These are phyloP conservation scores for Chrysomallon squamiferum DNA, from an alignment of 1,140 invertebrate species.

Conservation along the genomic window DNA sequence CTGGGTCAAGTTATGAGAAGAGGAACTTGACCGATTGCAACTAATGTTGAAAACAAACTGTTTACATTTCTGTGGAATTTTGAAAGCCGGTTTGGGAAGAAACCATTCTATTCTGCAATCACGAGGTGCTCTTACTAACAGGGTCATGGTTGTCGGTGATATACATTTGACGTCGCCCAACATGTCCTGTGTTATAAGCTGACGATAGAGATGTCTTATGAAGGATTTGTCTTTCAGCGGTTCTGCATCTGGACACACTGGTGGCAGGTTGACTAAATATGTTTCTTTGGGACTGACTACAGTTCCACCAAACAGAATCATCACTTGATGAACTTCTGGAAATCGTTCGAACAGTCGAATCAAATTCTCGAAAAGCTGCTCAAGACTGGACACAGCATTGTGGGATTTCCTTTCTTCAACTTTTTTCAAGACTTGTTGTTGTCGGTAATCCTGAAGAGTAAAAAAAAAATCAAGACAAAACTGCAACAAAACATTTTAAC, in stretches of 20 bases:
- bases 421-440: too few relatives aligned
- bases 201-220: constrained; percentile 38
- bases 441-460: too few relatives aligned
- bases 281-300: constrained; percentile 51
- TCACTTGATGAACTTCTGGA: constrained; percentile 43
- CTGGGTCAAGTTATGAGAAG: constrained; percentile 29
- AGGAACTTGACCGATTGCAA: constrained; percentile 18
- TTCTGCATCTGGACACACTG: constrained; percentile 43
- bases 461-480: too few relatives aligned
- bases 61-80: constrained; percentile 27
- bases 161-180: constrained; percentile 27
- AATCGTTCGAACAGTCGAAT: constrained; percentile 21
- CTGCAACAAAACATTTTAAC: too few relatives aligned
- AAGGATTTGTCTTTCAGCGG: constrained; percentile 32
- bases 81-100: constrained; percentile 41
- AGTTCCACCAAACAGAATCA: constrained; percentile 45
- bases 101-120: constrained; percentile 35
- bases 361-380: too few relatives aligned
- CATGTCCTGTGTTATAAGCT: constrained; percentile 43
- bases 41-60: constrained; percentile 30
- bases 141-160: constrained; percentile 30
- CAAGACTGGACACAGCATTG: too few relatives aligned
- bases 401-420: too few relatives aligned
- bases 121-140: constrained; percentile 39
- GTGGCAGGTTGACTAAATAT: constrained; percentile 44